phyloP scores from a whole-genome alignment of 2,797 vertebrate genomes.

The Balearica regulorum region DNA sequence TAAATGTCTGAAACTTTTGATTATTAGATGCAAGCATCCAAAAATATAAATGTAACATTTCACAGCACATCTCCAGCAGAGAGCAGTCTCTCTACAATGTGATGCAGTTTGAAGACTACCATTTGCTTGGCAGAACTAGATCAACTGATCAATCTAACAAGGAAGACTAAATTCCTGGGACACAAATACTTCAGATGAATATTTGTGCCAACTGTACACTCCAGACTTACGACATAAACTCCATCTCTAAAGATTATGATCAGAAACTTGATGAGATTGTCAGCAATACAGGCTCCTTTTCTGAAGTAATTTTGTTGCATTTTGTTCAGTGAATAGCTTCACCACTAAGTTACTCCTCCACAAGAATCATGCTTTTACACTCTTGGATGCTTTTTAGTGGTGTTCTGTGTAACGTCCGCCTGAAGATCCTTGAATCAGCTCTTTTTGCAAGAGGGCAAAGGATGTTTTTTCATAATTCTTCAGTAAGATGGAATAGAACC shows the following conservation, averaged over 20 bases:
- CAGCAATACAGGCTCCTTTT: background rate
- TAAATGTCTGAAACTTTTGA: background rate
- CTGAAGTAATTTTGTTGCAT: background rate
- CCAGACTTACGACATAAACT: background rate
- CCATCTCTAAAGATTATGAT: background rate
- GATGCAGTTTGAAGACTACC: background rate
- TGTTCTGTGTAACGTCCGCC: background rate
- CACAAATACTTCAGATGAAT: background rate
- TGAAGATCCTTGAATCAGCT: background rate
- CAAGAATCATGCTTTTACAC: background rate
- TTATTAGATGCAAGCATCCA: background rate
- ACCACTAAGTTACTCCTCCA: background rate
- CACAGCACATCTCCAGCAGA: background rate
- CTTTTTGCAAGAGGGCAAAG: background rate
- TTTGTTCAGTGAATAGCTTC: background rate
- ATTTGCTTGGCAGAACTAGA: background rate
- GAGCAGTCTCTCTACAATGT: background rate
- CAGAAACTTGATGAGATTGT: background rate
- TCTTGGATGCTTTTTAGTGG: background rate
- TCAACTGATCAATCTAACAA: background rate
- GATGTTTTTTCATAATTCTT: background rate
- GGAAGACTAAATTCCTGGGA: background rate
- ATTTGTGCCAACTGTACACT: background rate
- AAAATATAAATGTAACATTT: background rate
- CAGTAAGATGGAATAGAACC: background rate